Evolutionary conservation across 1,140 invertebrate genomes (phyloP), one percentile per base, ranked within the genome.

Genomic region (Scylla paramamosain): DNA sequence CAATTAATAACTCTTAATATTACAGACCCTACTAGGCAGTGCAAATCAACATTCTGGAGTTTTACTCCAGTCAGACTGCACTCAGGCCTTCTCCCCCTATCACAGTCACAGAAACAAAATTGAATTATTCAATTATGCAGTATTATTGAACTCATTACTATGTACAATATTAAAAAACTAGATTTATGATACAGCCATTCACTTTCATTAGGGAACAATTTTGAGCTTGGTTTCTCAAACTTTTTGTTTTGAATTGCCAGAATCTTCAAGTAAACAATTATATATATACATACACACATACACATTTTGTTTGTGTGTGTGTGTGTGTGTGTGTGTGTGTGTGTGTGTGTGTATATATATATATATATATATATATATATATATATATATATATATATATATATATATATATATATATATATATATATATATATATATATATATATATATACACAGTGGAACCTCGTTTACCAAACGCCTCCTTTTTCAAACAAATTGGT

Each of bases 331-430:
- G n/a, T n/a, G n/a, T n/a, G n/a, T 46, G 48, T 14, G 48, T 46
- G 48, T 46, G 48, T 28, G 7, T 46, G 48, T 46, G 48, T 46
- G 48, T 46, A 91, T 52, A 91, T 52, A 52, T 31, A 91, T 52
- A 91, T 25, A 52, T 52, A 52, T 52, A 91, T 52, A 91, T 52
- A 52, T 52, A 91, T 52, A 91, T 52, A 91, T 52, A 91, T 52
- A 91, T 52, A 91, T 31, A 91, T 52, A 91, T 31, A 91, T 52
- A 91, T 31, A 91, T 52, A 91, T 52, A 91, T 52, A 91, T 52
- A 91, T 25, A 91, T 52, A 91, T 31, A 91, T 52, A 91, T 31
- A 91, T 52, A 91, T 31, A 91, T 52, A 91, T 31, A 91, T 52
- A 91, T 52, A 91, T 31, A 91, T 31, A 91, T 31, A 91, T 52